These are phyloP conservation scores for Nomada lathburiana DNA, from an alignment of 2,888 invertebrate species.

Conservation along the genomic window DNA sequence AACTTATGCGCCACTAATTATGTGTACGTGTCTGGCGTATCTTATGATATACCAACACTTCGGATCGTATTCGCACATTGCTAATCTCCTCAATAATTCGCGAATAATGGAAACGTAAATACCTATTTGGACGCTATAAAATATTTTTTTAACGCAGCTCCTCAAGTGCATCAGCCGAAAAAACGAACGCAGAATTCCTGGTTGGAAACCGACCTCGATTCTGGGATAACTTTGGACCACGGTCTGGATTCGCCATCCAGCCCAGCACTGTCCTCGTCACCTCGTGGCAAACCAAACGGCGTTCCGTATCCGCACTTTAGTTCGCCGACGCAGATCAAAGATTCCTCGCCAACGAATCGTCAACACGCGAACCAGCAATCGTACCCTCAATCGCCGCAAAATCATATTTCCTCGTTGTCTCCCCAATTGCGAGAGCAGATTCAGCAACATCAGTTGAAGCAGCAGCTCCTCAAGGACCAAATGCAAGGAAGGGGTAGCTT, in stretches of 20 bases:
- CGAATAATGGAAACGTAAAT: not conserved
- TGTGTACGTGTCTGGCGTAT: too few species aligned
- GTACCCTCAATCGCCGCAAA: slow-evolving; percentile 70
- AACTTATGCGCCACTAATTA: too few species aligned
- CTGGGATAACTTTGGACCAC: slow-evolving; percentile 91
- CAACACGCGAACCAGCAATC: slow-evolving; percentile 62
- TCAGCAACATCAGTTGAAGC: slow-evolving; percentile 81
- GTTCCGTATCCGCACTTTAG: slow-evolving; percentile 60
- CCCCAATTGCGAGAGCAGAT: slow-evolving; percentile 80
- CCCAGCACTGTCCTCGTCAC: slow-evolving; percentile 73
- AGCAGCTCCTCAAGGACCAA: slow-evolving; percentile 80
- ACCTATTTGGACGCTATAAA: not conserved
- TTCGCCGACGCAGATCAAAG: slow-evolving; percentile 70
- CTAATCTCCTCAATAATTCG: too few species aligned
- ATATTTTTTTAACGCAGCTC: slow-evolving; percentile 57
- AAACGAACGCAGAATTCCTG: slow-evolving; percentile 90
- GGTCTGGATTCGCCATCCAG: slow-evolving; percentile 85
- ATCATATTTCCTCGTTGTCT: slow-evolving; percentile 76
- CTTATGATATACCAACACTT: too few species aligned
- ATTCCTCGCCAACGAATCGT: slow-evolving; percentile 69
- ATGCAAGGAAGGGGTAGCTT: slow-evolving; percentile 79
- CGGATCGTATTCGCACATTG: too few species aligned
- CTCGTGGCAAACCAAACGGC: slow-evolving; percentile 73
- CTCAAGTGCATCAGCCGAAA: slow-evolving; percentile 83
- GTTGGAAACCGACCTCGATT: slow-evolving; percentile 96